Conservation (phyloP, 2,797 vertebrate genomes). For the Trichosurus vulpecula region DNA sequence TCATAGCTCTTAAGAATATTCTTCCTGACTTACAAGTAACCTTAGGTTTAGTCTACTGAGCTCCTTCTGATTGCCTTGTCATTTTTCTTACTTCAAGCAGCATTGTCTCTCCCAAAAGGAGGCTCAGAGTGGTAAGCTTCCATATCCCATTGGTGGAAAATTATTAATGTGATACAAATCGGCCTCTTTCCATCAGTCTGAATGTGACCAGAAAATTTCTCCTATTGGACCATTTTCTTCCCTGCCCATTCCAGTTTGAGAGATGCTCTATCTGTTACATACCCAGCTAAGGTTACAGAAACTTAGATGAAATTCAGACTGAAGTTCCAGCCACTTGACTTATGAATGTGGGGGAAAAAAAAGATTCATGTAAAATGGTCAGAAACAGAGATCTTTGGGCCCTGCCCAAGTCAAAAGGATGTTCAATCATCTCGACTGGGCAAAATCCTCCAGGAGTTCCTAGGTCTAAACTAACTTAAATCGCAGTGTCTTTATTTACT, state of each 20-base stretch:
- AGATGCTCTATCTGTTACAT: not conserved
- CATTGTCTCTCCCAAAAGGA: not conserved
- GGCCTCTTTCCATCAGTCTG: not conserved
- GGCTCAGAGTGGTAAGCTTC: not conserved
- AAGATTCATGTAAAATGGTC: not conserved
- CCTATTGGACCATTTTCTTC: not conserved
- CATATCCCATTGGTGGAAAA: conserved; percentile 3
- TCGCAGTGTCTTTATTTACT: not conserved
- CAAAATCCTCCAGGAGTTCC: not conserved
- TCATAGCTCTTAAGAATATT: not conserved
- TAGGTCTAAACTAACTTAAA: conserved; percentile 35
- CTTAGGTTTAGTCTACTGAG: not conserved
- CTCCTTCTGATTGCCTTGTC: not conserved
- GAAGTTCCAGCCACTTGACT: conserved; percentile 13
- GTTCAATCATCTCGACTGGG: not conserved
- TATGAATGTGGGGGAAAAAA: conserved; percentile 22
- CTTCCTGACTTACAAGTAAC: not conserved
- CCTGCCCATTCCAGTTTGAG: conserved; percentile 1
- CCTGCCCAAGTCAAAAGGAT: not conserved
- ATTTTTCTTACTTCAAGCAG: conserved; percentile 11
- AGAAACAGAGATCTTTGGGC: not conserved
- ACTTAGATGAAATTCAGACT: conserved; percentile 20
- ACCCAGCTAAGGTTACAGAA: conserved; percentile 43
- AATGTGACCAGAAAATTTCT: conserved; percentile 18
- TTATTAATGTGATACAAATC: conserved; percentile 18